Conservation (phyloP, 2,888 invertebrate genomes). For the Brachyopa scutellaris region DNA sequence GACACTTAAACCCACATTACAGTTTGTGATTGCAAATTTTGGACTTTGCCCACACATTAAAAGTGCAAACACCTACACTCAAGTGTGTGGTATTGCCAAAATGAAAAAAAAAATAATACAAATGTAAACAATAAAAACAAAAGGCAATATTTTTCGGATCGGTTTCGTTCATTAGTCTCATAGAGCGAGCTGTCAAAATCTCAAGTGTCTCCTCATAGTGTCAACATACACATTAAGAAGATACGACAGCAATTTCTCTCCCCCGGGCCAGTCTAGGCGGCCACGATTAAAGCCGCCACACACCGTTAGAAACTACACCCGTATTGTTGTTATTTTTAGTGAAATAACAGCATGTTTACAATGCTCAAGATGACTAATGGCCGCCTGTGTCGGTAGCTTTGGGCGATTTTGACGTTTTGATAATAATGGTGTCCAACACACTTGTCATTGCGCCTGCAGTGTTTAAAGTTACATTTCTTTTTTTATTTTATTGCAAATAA, state of each 20-base stretch:
- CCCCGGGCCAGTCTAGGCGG: slow-evolving; percentile 23
- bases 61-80: slow-evolving; percentile 38
- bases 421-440: slow-evolving; percentile 47
- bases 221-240: slow-evolving; percentile 43
- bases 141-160: slow-evolving; percentile 31
- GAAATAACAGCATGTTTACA: slow-evolving; percentile 52
- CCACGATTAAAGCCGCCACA: neutral
- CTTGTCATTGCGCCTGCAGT: slow-evolving; percentile 23
- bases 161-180: slow-evolving; percentile 41
- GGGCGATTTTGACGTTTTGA: slow-evolving; percentile 51
- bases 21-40: slow-evolving; percentile 35
- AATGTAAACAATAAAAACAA: slow-evolving; percentile 26
- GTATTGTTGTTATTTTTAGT: slow-evolving; percentile 40
- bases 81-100: slow-evolving; percentile 19
- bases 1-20: slow-evolving; percentile 37
- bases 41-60: slow-evolving; percentile 36
- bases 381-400: slow-evolving; percentile 52
- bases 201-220: slow-evolving; percentile 41
- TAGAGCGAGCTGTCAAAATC: neutral
- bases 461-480: neutral
- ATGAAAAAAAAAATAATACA: neutral
- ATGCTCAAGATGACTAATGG: slow-evolving; percentile 60
- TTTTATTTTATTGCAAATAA: slow-evolving; percentile 12
- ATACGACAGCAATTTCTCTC: slow-evolving; percentile 58
- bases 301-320: slow-evolving; percentile 10